Evolutionary conservation across 2,797 vertebrate species (phyloP).

Genomic region (Novumbra hubbsi): DNA sequence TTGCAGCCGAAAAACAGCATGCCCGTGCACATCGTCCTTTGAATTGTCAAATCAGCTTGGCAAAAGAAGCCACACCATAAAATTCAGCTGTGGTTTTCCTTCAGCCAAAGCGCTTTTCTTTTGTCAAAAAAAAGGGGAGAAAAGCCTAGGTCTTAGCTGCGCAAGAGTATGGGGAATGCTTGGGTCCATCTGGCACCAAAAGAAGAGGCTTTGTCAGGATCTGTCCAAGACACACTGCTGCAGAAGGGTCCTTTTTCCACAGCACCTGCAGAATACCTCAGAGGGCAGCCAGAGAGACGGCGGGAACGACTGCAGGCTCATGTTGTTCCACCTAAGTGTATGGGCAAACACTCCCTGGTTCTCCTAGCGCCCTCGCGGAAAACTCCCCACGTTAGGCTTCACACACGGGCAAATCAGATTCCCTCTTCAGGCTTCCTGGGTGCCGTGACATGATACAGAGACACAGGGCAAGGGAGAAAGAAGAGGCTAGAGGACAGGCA

Average conservation of each 20-base stretch:
- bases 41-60: constrained; percentile 85
- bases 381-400: not conserved
- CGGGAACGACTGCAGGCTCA: not conserved
- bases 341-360: not conserved
- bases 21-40: constrained; percentile 73
- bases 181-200: constrained; percentile 80
- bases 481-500: constrained; percentile 14
- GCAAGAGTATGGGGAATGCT: constrained; percentile 77
- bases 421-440: not conserved
- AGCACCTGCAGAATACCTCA: constrained; percentile 80
- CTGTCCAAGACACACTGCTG: constrained; percentile 78
- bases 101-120: constrained; percentile 85
- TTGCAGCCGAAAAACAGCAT: constrained; percentile 72
- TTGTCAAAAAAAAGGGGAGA: constrained; percentile 70
- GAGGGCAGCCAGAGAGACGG: constrained; percentile 30
- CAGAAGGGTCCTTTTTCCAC: constrained; percentile 76
- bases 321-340: not conserved
- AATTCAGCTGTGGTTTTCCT: constrained; percentile 84
- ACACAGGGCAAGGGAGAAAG: constrained; percentile 6
- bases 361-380: constrained; percentile 14
- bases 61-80: constrained; percentile 80
- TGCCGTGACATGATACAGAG: not conserved
- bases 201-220: constrained; percentile 77
- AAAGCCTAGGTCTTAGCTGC: constrained; percentile 83
- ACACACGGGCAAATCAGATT: not conserved